Conservation (phyloP, 2,888 invertebrate species). For the Isoperla grammatica region DNA sequence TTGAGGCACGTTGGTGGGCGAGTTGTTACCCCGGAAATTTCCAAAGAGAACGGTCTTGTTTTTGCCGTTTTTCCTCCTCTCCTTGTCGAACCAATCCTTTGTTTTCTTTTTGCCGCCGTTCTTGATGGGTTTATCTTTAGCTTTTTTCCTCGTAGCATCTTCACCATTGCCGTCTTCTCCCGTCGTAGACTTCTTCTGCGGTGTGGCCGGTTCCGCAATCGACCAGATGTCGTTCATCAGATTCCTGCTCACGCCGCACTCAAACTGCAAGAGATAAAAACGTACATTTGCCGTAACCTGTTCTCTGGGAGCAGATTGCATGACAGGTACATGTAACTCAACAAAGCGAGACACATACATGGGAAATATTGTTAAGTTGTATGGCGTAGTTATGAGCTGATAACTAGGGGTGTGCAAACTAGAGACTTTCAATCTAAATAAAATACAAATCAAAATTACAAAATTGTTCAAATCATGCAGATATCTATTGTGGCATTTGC, state of each 20-base stretch:
- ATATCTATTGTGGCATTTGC: too few species aligned
- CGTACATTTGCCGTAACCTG: too few species aligned
- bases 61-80: neutral
- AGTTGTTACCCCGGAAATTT: neutral
- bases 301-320: too few species aligned
- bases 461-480: too few species aligned
- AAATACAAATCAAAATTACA: too few species aligned
- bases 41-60: neutral
- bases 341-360: too few species aligned
- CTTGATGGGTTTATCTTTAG: neutral
- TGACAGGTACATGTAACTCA: too few species aligned
- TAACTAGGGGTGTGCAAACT: too few species aligned
- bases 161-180: too few species aligned
- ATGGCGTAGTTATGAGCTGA: too few species aligned
- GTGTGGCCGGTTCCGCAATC: neutral
- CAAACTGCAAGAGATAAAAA: conserved; percentile 14
- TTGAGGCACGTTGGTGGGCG: neutral
- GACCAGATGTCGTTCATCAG: conserved; percentile 23
- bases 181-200: neutral
- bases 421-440: too few species aligned
- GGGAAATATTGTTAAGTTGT: too few species aligned
- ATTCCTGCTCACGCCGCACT: conserved; percentile 14
- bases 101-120: conserved; percentile 13
- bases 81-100: neutral
- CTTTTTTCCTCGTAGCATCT: conserved; percentile 5